Base-by-base conservation (phyloP, 2,888 invertebrate species). In the Torymus texanus region DNA sequence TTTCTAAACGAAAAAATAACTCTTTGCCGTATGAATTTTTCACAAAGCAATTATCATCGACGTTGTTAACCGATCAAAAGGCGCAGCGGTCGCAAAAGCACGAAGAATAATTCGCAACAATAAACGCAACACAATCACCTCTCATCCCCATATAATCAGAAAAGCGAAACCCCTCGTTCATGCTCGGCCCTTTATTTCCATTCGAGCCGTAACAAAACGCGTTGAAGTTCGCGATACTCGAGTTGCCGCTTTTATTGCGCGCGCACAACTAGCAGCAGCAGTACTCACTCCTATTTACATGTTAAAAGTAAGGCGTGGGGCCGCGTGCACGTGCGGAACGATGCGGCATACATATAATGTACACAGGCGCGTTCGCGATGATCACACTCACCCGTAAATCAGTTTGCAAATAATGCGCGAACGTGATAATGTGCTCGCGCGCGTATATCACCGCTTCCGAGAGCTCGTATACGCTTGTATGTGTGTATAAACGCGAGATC, bases 361-460 rank as follows among this genome's bases (percentile, higher is more conserved):
- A 29, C 29, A 29, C 29, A 5, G 50, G 41, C 2, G n/a, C n/a
- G 55, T 2, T 61, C 16, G 51, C 53, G 68, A 61, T 53, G 59
- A 70, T 59, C 61, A 18, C 41, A 13, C 29, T 29, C 5, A 3
- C 12, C 75, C 75, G 75, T 79, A 79, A 79, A 75, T 79, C 75
- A 75, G 70, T 75, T 75, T 55, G 51, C 75, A 75, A 79, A 79
- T 75, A 79, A 79, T 63, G 79, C 75, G 68, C 68, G 62, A 78
- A 78, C 56, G 74, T 59, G 74, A 79, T 79, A 79, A 79, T 79
- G 74, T 24, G 70, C 58, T 56, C 61, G 24, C n/a, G 55, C 63
- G 56, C 56, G 62, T 76, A 76, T 70, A 76, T 76, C 70, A 50
- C 21, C n/a, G 24, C 56, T 41, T 70, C 53, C 3, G 29, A 29